These are phyloP conservation scores for Agrochola macilenta DNA, from an alignment of 2,888 invertebrate species.

Conservation along the genomic window DNA sequence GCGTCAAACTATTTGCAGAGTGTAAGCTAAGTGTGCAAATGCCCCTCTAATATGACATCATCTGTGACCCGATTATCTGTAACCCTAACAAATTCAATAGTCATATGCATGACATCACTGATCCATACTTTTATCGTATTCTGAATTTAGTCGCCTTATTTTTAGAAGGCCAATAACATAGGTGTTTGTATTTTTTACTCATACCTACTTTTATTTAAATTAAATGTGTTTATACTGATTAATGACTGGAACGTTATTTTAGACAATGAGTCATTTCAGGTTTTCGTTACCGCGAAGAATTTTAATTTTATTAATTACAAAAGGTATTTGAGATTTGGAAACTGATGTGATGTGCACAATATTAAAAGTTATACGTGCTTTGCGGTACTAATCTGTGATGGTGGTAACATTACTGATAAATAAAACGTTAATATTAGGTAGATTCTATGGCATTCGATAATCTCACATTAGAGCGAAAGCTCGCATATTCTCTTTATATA, in stretches of 20 bases:
- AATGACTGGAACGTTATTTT: conserved; percentile 58
- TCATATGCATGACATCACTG: conserved; percentile 69
- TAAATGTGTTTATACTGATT: conserved; percentile 61
- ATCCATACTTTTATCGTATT: conserved; percentile 30
- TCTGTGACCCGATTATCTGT: conserved; percentile 81
- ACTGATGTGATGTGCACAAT: not conserved
- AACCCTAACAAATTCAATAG: conserved; percentile 69
- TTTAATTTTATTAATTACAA: not conserved
- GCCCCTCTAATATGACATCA: conserved; percentile 83
- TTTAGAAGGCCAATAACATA: conserved; percentile 67
- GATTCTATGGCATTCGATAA: not conserved
- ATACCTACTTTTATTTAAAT: conserved; percentile 67
- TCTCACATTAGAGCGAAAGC: not conserved
- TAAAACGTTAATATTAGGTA: not conserved
- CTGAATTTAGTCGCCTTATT: conserved; percentile 71
- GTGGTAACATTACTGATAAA: not conserved
- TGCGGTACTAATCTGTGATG: too few species aligned
- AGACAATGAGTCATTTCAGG: conserved; percentile 57
- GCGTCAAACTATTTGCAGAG: conserved; percentile 6
- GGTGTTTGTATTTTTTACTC: conserved; percentile 63
- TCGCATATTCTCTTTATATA: too few species aligned
- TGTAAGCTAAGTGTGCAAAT: conserved; percentile 58
- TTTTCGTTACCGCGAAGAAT: conserved; percentile 7
- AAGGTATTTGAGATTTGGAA: not conserved
- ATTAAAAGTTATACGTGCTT: not conserved